Evolutionary conservation across 2,113 vertebrate species (phyloP).

Genomic region (Scytalopus superciliaris): DNA sequence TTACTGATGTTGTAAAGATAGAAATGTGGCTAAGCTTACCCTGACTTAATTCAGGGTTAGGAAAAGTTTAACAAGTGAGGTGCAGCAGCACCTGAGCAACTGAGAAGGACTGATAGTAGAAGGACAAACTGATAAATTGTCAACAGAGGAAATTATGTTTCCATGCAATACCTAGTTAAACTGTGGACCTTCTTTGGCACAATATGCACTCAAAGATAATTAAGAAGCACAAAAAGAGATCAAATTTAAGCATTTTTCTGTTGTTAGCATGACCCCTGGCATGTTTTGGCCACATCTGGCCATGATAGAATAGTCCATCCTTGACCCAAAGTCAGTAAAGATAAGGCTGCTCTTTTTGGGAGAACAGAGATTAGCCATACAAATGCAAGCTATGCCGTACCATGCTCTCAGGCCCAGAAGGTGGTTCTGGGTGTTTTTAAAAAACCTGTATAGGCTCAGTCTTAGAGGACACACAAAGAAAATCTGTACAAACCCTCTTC

Average conservation of each 20-base stretch:
- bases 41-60: not conserved
- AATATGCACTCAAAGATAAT: not conserved
- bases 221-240: not conserved
- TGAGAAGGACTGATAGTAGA: not conserved
- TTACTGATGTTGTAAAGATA: not conserved
- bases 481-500: not conserved
- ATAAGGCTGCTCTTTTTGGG: not conserved
- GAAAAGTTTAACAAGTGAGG: not conserved
- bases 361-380: not conserved
- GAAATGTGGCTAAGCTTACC: not conserved
- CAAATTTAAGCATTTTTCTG: not conserved
- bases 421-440: rapidly evolving
- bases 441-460: not conserved
- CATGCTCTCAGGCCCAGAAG: not conserved
- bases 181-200: not conserved
- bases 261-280: not conserved
- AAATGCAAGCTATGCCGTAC: not conserved
- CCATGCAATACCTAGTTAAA: not conserved
- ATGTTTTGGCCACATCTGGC: not conserved
- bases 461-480: not conserved
- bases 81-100: not conserved
- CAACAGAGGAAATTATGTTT: not conserved
- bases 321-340: not conserved
- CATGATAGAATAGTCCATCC: not conserved
- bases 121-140: not conserved